Evolutionary conservation across 2,113 vertebrate species (phyloP).

Genomic region (Leptodactylus fuscus): DNA sequence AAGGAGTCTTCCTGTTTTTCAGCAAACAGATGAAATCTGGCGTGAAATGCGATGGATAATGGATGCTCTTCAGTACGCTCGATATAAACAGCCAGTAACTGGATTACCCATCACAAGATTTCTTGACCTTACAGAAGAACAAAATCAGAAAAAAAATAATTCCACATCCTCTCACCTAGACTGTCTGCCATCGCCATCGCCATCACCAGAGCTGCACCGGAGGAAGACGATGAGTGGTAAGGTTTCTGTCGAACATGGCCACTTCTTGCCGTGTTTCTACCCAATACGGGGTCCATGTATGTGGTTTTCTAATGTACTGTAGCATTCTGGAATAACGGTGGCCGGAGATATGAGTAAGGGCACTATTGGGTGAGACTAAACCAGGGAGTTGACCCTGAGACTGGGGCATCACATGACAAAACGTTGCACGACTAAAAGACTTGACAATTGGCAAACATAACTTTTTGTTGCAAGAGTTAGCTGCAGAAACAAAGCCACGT

Average conservation of each 20-base stretch:
- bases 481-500: too few species aligned
- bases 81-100: conserved; percentile 87
- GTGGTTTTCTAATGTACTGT: too few species aligned
- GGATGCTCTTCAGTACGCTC: conserved; percentile 91
- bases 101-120: conserved; percentile 82
- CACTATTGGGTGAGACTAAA: too few species aligned
- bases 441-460: too few species aligned
- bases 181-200: conserved; percentile 88
- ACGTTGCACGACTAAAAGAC: too few species aligned
- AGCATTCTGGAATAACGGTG: too few species aligned
- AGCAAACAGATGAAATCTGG: conserved; percentile 96
- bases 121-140: conserved; percentile 76
- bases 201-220: conserved; percentile 83
- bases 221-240: conserved; percentile 84
- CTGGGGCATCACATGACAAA: too few species aligned
- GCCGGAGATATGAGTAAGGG: too few species aligned
- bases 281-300: too few species aligned
- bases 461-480: too few species aligned
- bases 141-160: conserved; percentile 83
- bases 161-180: conserved; percentile 91
- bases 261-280: not conserved
- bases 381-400: too few species aligned
- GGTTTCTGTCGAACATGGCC: conserved; percentile 45
- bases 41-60: conserved; percentile 93
- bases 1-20: conserved; percentile 18